Conservation (phyloP, 1,140 invertebrate genomes). For the Macrocentrus cingulum region DNA sequence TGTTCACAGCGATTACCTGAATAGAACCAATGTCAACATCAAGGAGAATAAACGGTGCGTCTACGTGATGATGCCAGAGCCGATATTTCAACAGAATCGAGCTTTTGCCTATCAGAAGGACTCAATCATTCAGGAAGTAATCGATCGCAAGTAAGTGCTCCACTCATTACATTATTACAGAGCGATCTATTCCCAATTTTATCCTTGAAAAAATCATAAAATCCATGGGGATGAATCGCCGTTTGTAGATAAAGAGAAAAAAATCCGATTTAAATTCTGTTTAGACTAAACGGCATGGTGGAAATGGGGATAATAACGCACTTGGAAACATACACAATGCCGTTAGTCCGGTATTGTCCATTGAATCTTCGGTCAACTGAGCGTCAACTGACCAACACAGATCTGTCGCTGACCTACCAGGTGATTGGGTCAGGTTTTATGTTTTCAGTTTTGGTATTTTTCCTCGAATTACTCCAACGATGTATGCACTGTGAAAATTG, state of each 20-base stretch:
- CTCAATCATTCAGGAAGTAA: slow-evolving; percentile 61
- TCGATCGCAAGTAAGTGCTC: slow-evolving; percentile 70
- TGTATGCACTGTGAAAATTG: slow-evolving; percentile 2
- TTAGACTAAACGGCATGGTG: slow-evolving; percentile 67
- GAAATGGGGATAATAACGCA: slow-evolving; percentile 75
- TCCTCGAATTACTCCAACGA: slow-evolving; percentile 60
- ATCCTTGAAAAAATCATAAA: no score
- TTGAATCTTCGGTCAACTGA: slow-evolving; percentile 78
- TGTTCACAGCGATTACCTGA: slow-evolving; percentile 70
- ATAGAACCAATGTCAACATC: slow-evolving; percentile 61
- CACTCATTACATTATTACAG: neutral
- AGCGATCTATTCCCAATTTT: no score
- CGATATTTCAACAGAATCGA: slow-evolving; percentile 65
- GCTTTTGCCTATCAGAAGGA: slow-evolving; percentile 70
- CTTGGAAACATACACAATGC: slow-evolving; percentile 63
- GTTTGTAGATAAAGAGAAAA: no score
- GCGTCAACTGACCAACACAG: slow-evolving; percentile 69
- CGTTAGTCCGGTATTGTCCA: slow-evolving; percentile 75
- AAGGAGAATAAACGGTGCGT: slow-evolving; percentile 68
- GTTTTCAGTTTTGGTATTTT: slow-evolving; percentile 64
- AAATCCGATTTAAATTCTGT: slow-evolving; percentile 14
- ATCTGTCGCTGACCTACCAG: slow-evolving; percentile 72
- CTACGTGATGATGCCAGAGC: slow-evolving; percentile 69
- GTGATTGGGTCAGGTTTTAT: slow-evolving; percentile 65
- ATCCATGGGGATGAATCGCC: neutral